phyloP scores from a whole-genome alignment of 2,113 vertebrate species.

The Motacilla tschutschensis region DNA sequence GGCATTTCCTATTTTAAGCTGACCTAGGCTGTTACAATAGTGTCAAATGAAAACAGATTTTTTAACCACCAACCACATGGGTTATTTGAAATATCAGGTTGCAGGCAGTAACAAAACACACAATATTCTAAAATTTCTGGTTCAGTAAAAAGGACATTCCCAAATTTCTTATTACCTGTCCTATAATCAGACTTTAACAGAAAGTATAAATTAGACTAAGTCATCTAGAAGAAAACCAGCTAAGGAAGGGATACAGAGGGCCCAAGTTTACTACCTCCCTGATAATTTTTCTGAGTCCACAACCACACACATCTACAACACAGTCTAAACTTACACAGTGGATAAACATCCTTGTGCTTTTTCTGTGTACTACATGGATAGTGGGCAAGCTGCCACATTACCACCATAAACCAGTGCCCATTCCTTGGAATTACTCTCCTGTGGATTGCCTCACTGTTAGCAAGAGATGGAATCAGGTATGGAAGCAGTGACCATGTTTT shows the following conservation, averaged over 20 bases:
- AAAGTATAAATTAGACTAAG: neutral
- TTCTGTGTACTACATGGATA: neutral
- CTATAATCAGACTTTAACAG: neutral
- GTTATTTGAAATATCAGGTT: neutral
- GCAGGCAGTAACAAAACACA: neutral
- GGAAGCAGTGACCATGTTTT: neutral
- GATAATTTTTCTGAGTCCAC: neutral
- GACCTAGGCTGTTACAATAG: neutral
- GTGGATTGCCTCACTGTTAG: neutral
- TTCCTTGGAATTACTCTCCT: neutral
- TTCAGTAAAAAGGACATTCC: neutral
- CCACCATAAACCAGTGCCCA: neutral
- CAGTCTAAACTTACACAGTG: neutral
- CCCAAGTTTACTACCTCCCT: neutral
- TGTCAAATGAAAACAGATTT: neutral
- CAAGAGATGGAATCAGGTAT: neutral
- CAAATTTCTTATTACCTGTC: neutral
- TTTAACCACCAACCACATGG: fast-evolving
- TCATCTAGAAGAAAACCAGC: neutral
- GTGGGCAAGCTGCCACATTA: neutral
- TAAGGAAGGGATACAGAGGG: neutral
- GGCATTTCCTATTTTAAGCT: neutral
- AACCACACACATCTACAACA: neutral
- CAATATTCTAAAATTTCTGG: neutral
- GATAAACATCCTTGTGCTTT: neutral